Conservation (phyloP, 2,888 invertebrate species). For the Tiphia femorata region DNA sequence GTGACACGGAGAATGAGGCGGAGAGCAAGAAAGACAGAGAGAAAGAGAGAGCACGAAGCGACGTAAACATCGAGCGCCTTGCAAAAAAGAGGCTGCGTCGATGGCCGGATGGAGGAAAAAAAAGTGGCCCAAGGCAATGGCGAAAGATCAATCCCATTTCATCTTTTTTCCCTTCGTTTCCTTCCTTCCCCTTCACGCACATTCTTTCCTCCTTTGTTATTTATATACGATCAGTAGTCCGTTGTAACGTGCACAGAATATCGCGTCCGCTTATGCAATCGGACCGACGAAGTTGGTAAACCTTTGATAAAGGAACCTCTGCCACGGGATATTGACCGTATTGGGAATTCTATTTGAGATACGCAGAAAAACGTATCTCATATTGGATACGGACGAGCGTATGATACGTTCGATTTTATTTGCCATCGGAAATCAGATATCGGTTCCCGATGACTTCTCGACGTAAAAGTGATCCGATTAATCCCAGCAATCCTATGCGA, state of each 20-base stretch:
- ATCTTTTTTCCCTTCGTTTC: no score
- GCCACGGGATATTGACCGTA: background rate
- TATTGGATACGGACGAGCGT: no score
- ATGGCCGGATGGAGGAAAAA: background rate
- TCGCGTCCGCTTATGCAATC: no score
- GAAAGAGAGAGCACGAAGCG: background rate
- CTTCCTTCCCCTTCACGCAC: no score
- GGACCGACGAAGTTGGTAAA: no score
- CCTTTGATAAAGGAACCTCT: no score
- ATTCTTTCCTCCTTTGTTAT: no score
- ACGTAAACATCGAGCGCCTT: background rate
- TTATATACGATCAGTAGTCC: no score
- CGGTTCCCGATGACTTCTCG: background rate
- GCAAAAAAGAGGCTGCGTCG: background rate
- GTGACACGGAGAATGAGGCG: background rate
- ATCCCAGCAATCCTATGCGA: no score
- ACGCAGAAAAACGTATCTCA: background rate
- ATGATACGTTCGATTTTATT: background rate
- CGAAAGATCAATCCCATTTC: no score
- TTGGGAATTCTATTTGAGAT: background rate
- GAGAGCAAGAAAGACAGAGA: background rate
- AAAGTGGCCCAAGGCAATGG: background rate
- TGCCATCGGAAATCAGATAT: background rate
- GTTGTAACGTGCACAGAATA: no score
- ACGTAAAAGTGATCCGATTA: conserved; percentile 11